A percentile compares a stretch with the other conserved stretches of the same genome.
phyloP scores from a whole-genome alignment of 1,140 invertebrate species.

The Cyphomyrmex costatus region DNA sequence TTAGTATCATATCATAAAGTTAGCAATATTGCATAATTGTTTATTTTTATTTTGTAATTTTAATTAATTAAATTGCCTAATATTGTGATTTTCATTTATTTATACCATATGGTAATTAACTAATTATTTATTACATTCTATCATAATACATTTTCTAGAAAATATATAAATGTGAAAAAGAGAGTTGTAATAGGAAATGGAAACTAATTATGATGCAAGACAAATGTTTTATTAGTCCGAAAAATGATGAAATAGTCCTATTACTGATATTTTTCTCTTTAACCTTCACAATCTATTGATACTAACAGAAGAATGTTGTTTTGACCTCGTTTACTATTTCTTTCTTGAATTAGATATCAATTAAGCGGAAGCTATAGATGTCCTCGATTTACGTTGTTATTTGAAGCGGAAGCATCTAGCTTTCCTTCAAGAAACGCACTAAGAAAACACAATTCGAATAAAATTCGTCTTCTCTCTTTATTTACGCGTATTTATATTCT shows the following conservation, averaged over 20 bases:
- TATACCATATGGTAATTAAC: neutral
- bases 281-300: conserved; percentile 12
- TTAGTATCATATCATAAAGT: neutral
- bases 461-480: neutral
- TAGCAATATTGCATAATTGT: neutral
- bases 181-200: neutral
- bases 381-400: conserved; percentile 62
- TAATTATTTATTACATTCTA: neutral
- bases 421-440: conserved; percentile 51
- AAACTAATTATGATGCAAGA: neutral
- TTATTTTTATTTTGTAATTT: neutral
- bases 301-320: conserved; percentile 8
- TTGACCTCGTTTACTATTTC: conserved; percentile 23
- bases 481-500: neutral
- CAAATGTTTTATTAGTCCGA: neutral
- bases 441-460: conserved; percentile 54
- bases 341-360: conserved; percentile 57
- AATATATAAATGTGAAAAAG: neutral
- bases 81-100: conserved; percentile 2
- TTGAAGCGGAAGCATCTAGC: conserved; percentile 59
- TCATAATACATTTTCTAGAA: neutral
- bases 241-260: neutral
- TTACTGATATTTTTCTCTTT: conserved; percentile 40
- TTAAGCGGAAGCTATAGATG: conserved; percentile 65
- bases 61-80: conserved; percentile 1